Base-by-base conservation (phyloP, 2,113 vertebrate species). In the Mus pahari region DNA sequence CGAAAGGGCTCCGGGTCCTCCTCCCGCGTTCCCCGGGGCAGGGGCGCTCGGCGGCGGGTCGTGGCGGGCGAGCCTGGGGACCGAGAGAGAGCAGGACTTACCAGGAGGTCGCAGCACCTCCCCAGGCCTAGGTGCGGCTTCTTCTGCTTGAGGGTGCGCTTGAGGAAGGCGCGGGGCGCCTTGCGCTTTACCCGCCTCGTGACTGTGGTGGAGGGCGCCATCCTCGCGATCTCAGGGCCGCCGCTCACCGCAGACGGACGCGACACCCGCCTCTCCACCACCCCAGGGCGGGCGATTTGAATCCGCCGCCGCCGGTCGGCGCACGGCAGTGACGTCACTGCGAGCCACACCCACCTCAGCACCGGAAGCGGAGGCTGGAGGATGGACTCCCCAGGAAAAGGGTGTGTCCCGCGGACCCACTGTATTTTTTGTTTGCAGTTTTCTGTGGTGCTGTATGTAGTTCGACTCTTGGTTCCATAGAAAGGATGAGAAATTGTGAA, bases 91-190 rank as follows among this genome's bases (percentile, higher is more conserved):
- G 71, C 19, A 9, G 70, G 89, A 58, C 98, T 99, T 98, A 99
- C 99, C 99, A 99, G 95, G 9, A 99, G 79, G 75, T 99, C 98
- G 31, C 81, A 0, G 68, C 97, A 94, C 0, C 89, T 81, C 55
- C 97, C 93, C 60, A 99, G 64, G 2, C 98, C 97, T 0, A 99
- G 92, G 4, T 97, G 86, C 0, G 98, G 98, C 64, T 98, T 98
- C 71, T 94, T 96, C 24, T 66, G 98, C 96, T 97, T 98, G 16
- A 99, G 71, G 4, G 98, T 31, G 3, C 95, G 93, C 96, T 94
- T 97, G n/a, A 99, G 7, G 36, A 98, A 97, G 73, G 70, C 26
- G 86, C 98, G 98, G 22, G 98, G 97, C 11, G 95, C 98, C 74
- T 86, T 95, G 17, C 98, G 91, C 95, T 58, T 97, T 93, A 98